Base-by-base conservation (phyloP, 2,888 invertebrate species). In the Leptinotarsa peninsularis region DNA sequence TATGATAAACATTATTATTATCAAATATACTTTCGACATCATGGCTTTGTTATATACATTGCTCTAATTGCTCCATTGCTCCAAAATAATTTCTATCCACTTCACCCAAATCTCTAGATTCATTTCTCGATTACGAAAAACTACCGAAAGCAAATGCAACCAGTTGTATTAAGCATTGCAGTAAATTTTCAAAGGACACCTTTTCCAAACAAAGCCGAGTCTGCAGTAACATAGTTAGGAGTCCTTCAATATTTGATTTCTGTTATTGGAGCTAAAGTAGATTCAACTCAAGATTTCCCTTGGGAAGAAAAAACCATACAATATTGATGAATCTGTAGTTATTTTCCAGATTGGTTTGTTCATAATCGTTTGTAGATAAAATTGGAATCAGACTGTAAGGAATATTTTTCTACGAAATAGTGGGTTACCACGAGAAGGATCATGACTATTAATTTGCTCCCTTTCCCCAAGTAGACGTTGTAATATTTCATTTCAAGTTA, bases 181-280 rank as follows among this genome's bases (percentile, higher is more conserved):
- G 23, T 18, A 0, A 4, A 27, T 15, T 15, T 27, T 33, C n/a
- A 3, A 33, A 27, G 15, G n/a, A 33, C 17, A 13, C 27, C 33
- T 1, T 63, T 63, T 0, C 4, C 15, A 63, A 63, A 0, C n/a
- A 63, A 43, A 63, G 0, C 63, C 5, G 13, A 10, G 5, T 18
- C 63, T 3, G 43, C 43, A 18, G 10, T 33, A 43, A 43, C 27
- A 33, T 17, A 14, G 17, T 27, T 17, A 14, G 15, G 17, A 43
- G 63, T 17, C 10, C 63, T 63, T 63, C n/a, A 63, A 63, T 63
- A 63, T 63, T 63, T 63, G 63, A 63, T 63, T 17, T 3, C 10
- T 43, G 10, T n/a, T 63, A 63, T 63, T 63, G 63, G 63, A 63
- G 17, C 27, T 33, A 33, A 63, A 33, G 17, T 27, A 33, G 17